These are phyloP conservation scores for Penaeus indicus DNA, from an alignment of 1,140 invertebrate species.

Conservation along the genomic window DNA sequence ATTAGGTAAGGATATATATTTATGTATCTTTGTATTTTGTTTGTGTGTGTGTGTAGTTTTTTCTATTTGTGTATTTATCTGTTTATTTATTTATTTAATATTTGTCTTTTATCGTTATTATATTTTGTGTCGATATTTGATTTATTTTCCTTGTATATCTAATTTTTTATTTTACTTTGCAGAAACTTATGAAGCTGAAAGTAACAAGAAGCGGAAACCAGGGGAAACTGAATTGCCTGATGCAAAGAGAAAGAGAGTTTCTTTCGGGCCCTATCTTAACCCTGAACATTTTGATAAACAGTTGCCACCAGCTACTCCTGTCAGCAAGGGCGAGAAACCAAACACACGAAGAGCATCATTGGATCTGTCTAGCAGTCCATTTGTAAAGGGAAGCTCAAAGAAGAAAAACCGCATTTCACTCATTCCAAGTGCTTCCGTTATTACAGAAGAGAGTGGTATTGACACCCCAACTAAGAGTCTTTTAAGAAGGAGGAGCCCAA, in stretches of 20 bases:
- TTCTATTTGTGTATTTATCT: constrained; percentile 1
- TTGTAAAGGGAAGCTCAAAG: not conserved
- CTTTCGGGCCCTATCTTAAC: constrained; percentile 72
- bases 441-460: constrained; percentile 25
- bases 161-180: not conserved
- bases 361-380: constrained; percentile 15
- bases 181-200: not conserved
- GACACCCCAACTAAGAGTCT: constrained; percentile 64
- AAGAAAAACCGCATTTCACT: constrained; percentile 33
- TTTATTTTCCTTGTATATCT: not conserved
- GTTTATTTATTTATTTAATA: no score
- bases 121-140: no score
- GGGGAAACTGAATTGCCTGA: constrained; percentile 29
- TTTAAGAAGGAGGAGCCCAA: constrained; percentile 59
- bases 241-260: constrained; percentile 68
- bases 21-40: not conserved
- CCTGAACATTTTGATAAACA: constrained; percentile 72
- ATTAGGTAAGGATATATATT: not conserved
- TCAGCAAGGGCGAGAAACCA: constrained; percentile 70
- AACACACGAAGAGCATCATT: not conserved
- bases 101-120: no score
- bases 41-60: not conserved
- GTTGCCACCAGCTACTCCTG: constrained; percentile 71
- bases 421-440: constrained; percentile 3
- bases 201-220: constrained; percentile 18